Percentiles rank a stretch among this genome's conserved stretches.
These are phyloP conservation scores for Dromas ardeola DNA, from an alignment of 2,113 vertebrate genomes.

Conservation along the genomic window DNA sequence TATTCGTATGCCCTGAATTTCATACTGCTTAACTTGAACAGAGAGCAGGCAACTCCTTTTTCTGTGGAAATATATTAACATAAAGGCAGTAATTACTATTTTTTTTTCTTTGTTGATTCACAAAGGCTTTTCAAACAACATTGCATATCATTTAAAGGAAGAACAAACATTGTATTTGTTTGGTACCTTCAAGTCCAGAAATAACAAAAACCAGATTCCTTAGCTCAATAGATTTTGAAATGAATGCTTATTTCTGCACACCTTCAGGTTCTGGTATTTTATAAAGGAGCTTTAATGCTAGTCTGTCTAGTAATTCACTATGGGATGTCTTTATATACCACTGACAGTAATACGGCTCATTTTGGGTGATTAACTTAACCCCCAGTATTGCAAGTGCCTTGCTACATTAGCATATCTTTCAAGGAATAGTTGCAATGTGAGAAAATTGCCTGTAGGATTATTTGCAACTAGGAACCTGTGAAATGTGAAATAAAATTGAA, in stretches of 20 bases:
- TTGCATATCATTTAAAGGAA: conserved; percentile 17
- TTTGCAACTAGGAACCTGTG: conserved; percentile 81
- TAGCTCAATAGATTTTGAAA: conserved; percentile 67
- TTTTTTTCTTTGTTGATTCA: not conserved
- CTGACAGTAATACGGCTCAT: conserved; percentile 80
- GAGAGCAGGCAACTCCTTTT: not conserved
- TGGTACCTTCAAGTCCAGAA: conserved; percentile 48
- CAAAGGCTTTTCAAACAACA: conserved; percentile 41
- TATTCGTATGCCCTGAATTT: not conserved
- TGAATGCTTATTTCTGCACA: conserved; percentile 64
- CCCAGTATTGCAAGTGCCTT: conserved; percentile 69
- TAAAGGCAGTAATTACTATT: not conserved
- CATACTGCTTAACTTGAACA: not conserved
- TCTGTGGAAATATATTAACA: not conserved
- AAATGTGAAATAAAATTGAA: conserved; percentile 84
- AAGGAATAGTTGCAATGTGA: conserved; percentile 79
- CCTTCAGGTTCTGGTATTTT: conserved; percentile 67
- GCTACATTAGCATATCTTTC: conserved; percentile 79
- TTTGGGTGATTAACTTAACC: conserved; percentile 84
- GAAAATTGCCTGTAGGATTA: conserved; percentile 83
- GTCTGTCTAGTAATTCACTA: conserved; percentile 73
- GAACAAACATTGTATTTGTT: conserved; percentile 4
- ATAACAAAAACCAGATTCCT: conserved; percentile 62
- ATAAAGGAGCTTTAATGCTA: conserved; percentile 68
- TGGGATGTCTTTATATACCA: conserved; percentile 74